Evolutionary conservation across 1,140 invertebrate species (phyloP).

Genomic region (Metopolophium dirhodum): DNA sequence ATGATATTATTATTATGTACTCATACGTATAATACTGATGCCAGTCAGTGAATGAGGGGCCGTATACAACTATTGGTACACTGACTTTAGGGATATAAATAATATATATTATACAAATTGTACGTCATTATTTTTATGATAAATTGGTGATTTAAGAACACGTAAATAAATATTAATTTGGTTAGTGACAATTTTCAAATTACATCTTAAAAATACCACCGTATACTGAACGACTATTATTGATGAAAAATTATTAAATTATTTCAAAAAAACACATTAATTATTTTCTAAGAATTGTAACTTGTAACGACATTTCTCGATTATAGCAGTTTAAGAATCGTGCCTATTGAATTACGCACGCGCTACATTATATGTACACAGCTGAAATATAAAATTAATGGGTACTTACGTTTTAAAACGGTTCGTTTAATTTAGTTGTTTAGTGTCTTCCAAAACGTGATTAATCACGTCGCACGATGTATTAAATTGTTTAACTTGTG

Average conservation of each 20-base stretch:
- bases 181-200: too few relatives aligned
- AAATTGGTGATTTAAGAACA: too few relatives aligned
- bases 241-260: too few relatives aligned
- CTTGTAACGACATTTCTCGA: neutral
- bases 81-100: too few relatives aligned
- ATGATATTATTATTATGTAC: too few relatives aligned
- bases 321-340: neutral
- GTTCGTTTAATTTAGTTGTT: neutral
- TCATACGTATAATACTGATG: neutral
- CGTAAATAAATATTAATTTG: too few relatives aligned
- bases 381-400: neutral
- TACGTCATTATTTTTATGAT: too few relatives aligned
- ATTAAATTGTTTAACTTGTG: neutral
- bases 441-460: neutral
- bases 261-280: neutral
- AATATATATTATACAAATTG: too few relatives aligned
- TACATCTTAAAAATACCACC: too few relatives aligned
- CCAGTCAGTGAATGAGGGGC: neutral
- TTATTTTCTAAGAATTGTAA: neutral
- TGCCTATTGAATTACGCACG: neutral
- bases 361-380: neutral
- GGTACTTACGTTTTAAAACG: neutral
- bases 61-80: neutral
- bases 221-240: too few relatives aligned
- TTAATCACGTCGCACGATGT: neutral